These are phyloP conservation scores for Meteorus colon DNA, from an alignment of 2,888 invertebrate species.

Conservation along the genomic window DNA sequence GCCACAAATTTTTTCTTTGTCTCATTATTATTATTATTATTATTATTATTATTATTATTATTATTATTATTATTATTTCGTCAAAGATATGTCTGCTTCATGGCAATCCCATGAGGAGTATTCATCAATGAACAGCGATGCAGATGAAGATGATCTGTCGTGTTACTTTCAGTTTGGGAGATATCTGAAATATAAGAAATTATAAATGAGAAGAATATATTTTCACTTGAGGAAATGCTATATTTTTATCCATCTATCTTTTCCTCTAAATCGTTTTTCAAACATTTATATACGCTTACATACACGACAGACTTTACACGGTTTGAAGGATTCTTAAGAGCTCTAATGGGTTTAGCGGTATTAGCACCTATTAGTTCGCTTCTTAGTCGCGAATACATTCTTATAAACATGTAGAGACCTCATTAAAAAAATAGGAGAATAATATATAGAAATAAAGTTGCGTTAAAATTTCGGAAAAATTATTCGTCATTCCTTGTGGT, in stretches of 20 bases:
- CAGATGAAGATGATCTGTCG: conserved; percentile 17
- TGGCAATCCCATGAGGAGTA: background rate
- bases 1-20: background rate
- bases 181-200: background rate
- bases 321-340: conserved; percentile 8
- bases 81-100: background rate
- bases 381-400: conserved; percentile 31
- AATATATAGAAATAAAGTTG: background rate
- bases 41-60: background rate
- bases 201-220: background rate
- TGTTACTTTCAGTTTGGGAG: background rate
- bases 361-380: conserved; percentile 53
- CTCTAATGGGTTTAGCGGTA: conserved; percentile 63
- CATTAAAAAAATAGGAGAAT: background rate
- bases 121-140: background rate
- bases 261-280: background rate
- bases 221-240: conserved; percentile 41
- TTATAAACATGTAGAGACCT: background rate
- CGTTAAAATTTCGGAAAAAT: background rate
- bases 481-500: background rate
- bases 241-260: background rate
- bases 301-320: conserved; percentile 50
- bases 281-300: background rate
- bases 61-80: background rate
- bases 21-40: background rate